Base-by-base conservation (phyloP, 2,113 vertebrate genomes). In the Petaurus breviceps region DNA sequence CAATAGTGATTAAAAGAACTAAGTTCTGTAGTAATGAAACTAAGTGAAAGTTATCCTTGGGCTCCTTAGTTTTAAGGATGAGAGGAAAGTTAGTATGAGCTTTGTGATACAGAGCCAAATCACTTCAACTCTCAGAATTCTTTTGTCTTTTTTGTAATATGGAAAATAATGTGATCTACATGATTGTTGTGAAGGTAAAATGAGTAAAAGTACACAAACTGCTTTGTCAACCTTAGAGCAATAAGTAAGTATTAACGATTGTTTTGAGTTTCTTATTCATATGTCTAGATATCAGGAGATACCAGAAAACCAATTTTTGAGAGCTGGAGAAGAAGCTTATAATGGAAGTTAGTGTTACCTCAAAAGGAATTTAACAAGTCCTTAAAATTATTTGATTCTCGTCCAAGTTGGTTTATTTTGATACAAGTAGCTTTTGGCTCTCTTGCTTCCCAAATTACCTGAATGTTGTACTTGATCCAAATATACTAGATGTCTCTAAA, bases 371-470 rank as follows among this genome's bases (percentile, higher is more conserved):
- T 96, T 95, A 96, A 97, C 55, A 92, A 93, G 5, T 31, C 26
- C 24, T 94, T 96, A 96, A 97, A 84, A 95, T 96, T 95, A 95
- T 97, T 97, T 97, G 95, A 97, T 93, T 94, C 94, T 23, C 8
- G n/a, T 91, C 53, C 37, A 95, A 95, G 96, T 93, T 93, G 47
- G 25, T 95, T 97, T 97, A 93, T 54, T 94, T 95, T 54, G 47
- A 96, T 94, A 95, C 0, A 55, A 55, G 95, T 95, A 57, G 8
- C 90, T 89, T 51, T 53, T 54, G 1, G 89, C 95, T 95, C 49
- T 31, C 61, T 37, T 53, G 92, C 50, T 46, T 50, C 23, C 93
- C 89, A 77, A 37, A 91, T 95, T 94, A 91, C 84, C 24, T 96
- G 91, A 91, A 93, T 94, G 93, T 90, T 94, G 68, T 49, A 11